Evolutionary conservation across 2,888 invertebrate genomes (phyloP).

Genomic region (Yponomeuta cagnagella): DNA sequence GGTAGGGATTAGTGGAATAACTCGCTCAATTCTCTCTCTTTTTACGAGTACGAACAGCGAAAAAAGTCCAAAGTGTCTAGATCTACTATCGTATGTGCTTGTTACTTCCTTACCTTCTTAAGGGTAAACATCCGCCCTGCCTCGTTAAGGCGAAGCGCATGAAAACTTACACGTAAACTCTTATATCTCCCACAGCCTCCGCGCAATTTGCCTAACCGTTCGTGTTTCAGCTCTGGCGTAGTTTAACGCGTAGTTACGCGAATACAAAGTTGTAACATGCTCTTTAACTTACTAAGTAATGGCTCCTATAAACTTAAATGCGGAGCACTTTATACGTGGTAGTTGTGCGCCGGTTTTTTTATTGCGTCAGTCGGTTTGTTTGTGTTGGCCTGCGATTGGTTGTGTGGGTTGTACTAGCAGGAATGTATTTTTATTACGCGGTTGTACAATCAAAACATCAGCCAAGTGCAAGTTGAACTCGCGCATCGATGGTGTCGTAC

Average conservation of each 20-base stretch:
- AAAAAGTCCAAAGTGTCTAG: background rate
- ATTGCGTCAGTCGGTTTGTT: background rate
- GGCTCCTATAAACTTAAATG: constrained; percentile 1
- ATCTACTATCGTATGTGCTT: background rate
- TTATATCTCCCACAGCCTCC: background rate
- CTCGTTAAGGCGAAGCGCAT: constrained; percentile 6
- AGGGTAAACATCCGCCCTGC: background rate
- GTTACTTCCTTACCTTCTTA: background rate
- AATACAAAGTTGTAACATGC: constrained; percentile 13
- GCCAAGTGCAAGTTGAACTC: too few species aligned
- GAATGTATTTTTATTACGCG: too few species aligned
- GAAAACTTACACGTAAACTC: background rate
- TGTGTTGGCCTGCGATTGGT: background rate
- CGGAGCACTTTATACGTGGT: background rate
- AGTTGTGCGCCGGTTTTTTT: background rate
- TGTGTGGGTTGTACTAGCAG: background rate
- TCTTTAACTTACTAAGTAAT: constrained; percentile 3
- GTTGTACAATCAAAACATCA: too few species aligned
- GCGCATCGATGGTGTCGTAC: too few species aligned
- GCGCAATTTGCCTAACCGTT: constrained; percentile 5
- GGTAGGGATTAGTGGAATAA: too few species aligned
- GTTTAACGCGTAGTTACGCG: constrained; percentile 11
- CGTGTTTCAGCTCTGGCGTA: background rate
- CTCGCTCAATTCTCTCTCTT: too few species aligned
- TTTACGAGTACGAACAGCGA: too few species aligned